Conservation (phyloP, 2,113 vertebrate genomes). For the Protobothrops mucrosquamatus region DNA sequence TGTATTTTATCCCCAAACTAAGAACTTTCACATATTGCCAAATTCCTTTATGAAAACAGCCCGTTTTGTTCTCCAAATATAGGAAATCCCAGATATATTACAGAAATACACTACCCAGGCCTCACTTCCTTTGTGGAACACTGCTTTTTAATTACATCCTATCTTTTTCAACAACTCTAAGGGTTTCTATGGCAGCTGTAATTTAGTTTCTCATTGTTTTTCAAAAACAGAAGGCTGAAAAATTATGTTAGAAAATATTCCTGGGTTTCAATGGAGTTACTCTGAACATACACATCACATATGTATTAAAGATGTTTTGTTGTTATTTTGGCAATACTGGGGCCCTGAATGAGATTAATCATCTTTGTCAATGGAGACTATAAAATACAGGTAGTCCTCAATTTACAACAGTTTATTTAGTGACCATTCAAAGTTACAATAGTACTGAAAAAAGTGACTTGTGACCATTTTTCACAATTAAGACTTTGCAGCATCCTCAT, state of each 20-base stretch:
- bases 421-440: background rate
- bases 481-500: background rate
- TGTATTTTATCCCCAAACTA: background rate
- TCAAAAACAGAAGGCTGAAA: background rate
- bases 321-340: background rate
- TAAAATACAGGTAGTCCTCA: background rate
- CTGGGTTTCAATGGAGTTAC: background rate
- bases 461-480: background rate
- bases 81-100: background rate
- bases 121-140: background rate
- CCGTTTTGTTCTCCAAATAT: background rate
- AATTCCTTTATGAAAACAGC: background rate
- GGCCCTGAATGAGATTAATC: background rate
- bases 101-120: background rate
- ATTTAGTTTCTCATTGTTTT: background rate
- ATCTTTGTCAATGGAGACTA: background rate
- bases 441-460: background rate
- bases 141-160: background rate
- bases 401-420: background rate
- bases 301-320: background rate
- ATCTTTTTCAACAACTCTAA: background rate
- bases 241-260: background rate
- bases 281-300: background rate
- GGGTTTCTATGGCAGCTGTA: background rate
- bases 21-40: background rate